phyloP scores from a whole-genome alignment of 2,888 invertebrate species.

The Polyploca ridens region DNA sequence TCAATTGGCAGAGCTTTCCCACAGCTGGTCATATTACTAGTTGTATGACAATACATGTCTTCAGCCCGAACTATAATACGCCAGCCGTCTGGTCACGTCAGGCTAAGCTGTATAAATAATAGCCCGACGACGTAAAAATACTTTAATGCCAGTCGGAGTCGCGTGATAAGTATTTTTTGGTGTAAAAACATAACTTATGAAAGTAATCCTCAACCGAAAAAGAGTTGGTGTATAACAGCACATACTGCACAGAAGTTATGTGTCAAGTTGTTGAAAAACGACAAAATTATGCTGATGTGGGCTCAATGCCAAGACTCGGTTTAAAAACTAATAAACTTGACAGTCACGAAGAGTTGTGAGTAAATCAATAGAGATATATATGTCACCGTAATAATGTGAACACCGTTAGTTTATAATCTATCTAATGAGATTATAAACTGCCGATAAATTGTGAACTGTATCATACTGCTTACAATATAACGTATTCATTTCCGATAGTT shows the following conservation, averaged over 20 bases:
- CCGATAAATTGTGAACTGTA: too few species aligned
- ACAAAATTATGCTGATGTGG: neutral
- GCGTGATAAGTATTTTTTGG: constrained; percentile 3
- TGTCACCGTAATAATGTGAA: too few species aligned
- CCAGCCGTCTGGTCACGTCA: constrained; percentile 6
- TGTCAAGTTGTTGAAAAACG: too few species aligned
- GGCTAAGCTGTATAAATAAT: constrained; percentile 3
- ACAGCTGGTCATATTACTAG: neutral
- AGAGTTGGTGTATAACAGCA: neutral
- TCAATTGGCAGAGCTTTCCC: neutral
- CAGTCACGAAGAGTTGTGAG: too few species aligned
- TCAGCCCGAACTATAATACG: neutral
- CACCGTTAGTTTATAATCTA: too few species aligned
- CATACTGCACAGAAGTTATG: neutral
- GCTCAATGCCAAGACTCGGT: neutral
- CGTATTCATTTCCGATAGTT: too few species aligned
- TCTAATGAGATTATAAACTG: too few species aligned
- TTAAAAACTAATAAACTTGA: neutral
- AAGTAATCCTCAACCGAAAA: neutral
- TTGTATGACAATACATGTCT: neutral
- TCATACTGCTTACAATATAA: too few species aligned
- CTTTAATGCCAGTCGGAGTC: neutral
- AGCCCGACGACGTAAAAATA: constrained; percentile 4
- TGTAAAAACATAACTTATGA: neutral
- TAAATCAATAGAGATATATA: too few species aligned